Base-by-base conservation (phyloP, 2,113 vertebrate species). In the Oncorhynchus clarkii region DNA sequence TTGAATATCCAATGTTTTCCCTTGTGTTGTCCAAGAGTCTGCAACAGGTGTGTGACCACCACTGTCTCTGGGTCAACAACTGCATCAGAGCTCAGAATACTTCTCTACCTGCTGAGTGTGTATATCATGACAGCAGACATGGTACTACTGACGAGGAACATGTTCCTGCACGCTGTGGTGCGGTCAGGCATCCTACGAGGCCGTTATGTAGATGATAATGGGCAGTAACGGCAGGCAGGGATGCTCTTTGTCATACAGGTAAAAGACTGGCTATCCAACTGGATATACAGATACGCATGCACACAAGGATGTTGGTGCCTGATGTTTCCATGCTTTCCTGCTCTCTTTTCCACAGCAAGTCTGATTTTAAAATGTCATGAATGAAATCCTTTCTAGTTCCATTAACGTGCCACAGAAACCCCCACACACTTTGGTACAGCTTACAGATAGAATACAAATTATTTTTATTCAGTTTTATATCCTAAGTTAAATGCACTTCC, bases 41-140 rank as follows among this genome's bases (percentile, higher is more conserved):
- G 98, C 83, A 59, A 94, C 62, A 64, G 74, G 18, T 99, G 98
- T 0, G 94, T 99, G 98, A 99, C 83, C 98, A 99, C 85, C 98
- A 99, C 90, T 99, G 98, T 0, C 88, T 99, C 24, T 99, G 98
- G 98, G 93, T 99, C 73, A 98, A 98, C 91, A 98, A 96, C 93
- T 99, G 98, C 89, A 92, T 99, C 0, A 97, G 98, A 0, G 95
- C 95, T 67, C 89, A 87, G 91, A 99, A 98, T 29, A 86, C 85
- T 98, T 71, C 77, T 95, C 0, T 99, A 99, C 93, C 94, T 99
- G 39, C 74, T 93, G 16, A 94, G 93, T 0, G 74, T 98, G 85
- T 92, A 90, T 0, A 92, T 86, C 26, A 94, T 93, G 4, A 95
- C 95, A 0, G 88, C 71, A 0, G 74, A 90, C 62, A 8, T 98